Base-by-base conservation (phyloP, 2,113 vertebrate genomes). In the Thunnus thynnus region DNA sequence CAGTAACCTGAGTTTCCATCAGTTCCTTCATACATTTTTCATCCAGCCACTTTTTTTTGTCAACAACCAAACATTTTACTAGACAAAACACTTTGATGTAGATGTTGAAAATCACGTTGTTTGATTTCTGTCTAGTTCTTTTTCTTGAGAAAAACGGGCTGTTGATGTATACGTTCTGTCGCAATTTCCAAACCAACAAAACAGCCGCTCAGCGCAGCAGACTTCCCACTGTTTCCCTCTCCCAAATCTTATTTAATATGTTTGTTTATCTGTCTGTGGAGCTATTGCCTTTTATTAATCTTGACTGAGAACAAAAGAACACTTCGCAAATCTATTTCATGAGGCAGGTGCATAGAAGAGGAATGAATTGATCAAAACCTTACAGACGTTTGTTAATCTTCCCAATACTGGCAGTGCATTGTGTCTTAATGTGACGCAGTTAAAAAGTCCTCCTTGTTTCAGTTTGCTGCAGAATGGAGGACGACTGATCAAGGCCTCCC, bases 191-290 rank as follows among this genome's bases (percentile, higher is more conserved):
- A 82, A 84, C 63, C 56, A 65, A 58, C 63, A 70, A 66, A 78
- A 73, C 71, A 75, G 81, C 73, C 74, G 77, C 74, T 79, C 78
- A 70, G 60, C 32, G 58, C 52, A 22, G 73, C 65, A 64, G 72
- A 71, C 80, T 20, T 76, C 85, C 83, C 66, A 62, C 84, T 78
- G 81, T 82, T 86, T 80, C 63, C 61, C 32, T 83, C 76, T 71
- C 58, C 67, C 74, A 71, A 61, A 71, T 86, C 83, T 67, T 52
- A 71, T 80, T 78, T 82, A 88, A 87, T 85, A 74, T 84, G 84
- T 88, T 88, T 91, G 87, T 89, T 90, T 89, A 87, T 90, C 82
- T 73, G 54, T 88, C 89, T 82, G 57, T n/a, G 47, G 36, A 3
- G 52, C 81, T 77, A 14, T 72, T 84, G 68, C 80, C 77, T 79